Evolutionary conservation across 2,113 vertebrate genomes (phyloP).

Genomic region (Bos indicus): DNA sequence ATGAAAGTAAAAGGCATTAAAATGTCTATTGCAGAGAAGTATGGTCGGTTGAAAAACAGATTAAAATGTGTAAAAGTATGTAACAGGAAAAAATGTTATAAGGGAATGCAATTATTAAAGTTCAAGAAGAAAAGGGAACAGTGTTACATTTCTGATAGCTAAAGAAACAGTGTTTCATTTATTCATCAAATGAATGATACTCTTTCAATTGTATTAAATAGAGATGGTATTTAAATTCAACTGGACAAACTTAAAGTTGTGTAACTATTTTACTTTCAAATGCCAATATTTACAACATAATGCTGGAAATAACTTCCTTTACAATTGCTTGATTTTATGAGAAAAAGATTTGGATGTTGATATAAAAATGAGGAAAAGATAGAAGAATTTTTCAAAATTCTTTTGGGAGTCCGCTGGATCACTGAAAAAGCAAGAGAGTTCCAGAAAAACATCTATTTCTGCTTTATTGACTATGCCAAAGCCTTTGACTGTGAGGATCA

Average conservation of each 20-base stretch:
- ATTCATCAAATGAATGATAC: background rate
- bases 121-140: slow-evolving; percentile 11
- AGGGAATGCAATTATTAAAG: background rate
- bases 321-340: background rate
- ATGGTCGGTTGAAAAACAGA: background rate
- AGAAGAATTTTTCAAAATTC: slow-evolving; percentile 1
- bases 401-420: background rate
- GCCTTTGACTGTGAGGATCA: background rate
- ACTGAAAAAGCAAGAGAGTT: background rate
- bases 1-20: slow-evolving; percentile 8
- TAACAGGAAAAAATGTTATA: background rate
- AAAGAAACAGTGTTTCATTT: background rate
- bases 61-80: background rate
- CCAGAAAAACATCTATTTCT: background rate
- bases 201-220: background rate
- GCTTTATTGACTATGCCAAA: background rate
- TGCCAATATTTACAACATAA: background rate
- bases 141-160: background rate
- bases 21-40: background rate
- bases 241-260: background rate
- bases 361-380: background rate
- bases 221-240: background rate
- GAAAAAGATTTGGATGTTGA: background rate
- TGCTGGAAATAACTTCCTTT: background rate
- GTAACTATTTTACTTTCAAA: background rate